Percentiles rank a stretch among this genome's conserved stretches.
Evolutionary conservation across 2,888 invertebrate genomes (phyloP).

Genomic region (Acrobasis consociella): DNA sequence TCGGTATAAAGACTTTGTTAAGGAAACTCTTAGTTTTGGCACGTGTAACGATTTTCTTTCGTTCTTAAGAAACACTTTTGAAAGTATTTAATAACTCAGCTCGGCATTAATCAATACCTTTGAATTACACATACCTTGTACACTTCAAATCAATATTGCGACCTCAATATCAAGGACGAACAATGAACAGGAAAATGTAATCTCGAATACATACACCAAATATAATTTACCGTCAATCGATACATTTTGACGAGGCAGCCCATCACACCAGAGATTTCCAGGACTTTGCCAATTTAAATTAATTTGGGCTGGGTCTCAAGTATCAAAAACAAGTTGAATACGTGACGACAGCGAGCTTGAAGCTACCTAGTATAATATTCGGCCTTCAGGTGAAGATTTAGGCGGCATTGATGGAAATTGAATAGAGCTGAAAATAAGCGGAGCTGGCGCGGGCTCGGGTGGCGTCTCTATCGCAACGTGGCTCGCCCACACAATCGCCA

Average conservation of each 20-base stretch:
- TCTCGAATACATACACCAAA: conserved; percentile 9
- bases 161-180: conserved; percentile 20
- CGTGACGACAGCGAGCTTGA: conserved; percentile 40
- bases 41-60: neutral
- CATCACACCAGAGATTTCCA: neutral
- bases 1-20: neutral
- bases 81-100: neutral
- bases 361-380: conserved; percentile 48
- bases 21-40: neutral
- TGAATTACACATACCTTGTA: conserved; percentile 15
- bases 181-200: conserved; percentile 14
- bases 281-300: conserved; percentile 7
- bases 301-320: conserved; percentile 5
- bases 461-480: conserved; percentile 76
- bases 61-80: neutral
- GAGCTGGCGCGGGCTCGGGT: conserved; percentile 43
- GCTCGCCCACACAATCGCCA: conserved; percentile 69
- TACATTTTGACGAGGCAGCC: neutral
- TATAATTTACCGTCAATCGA: conserved; percentile 2
- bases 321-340: conserved; percentile 35
- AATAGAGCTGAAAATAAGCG: conserved; percentile 72
- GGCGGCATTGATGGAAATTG: conserved; percentile 73
- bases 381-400: conserved; percentile 74
- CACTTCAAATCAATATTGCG: conserved; percentile 14
- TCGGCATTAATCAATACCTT: conserved; percentile 18